Conservation (phyloP, 2,888 invertebrate genomes). For the Pyrochroa serraticornis region DNA sequence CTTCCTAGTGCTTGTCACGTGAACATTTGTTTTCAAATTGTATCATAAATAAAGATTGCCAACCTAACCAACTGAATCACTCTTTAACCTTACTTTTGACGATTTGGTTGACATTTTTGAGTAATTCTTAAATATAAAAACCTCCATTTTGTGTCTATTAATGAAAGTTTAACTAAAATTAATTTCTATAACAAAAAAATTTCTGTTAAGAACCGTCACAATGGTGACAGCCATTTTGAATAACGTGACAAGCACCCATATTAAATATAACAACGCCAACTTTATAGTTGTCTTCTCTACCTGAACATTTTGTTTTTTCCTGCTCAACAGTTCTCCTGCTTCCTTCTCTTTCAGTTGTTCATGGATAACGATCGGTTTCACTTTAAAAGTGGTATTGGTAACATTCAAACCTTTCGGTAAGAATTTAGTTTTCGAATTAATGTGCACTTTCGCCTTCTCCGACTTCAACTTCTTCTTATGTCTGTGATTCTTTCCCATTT, state of each 20-base stretch:
- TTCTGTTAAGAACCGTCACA: no score
- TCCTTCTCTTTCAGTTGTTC: conserved; percentile 71
- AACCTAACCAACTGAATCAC: not conserved
- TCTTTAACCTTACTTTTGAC: not conserved
- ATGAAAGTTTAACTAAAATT: no score
- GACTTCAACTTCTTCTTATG: conserved; percentile 78
- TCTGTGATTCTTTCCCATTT: conserved; percentile 64
- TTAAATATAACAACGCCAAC: not conserved
- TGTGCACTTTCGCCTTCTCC: conserved; percentile 88
- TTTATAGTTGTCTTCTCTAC: conserved; percentile 57
- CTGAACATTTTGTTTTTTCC: conserved; percentile 71
- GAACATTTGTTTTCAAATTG: no score
- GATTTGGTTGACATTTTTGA: conserved; percentile 11
- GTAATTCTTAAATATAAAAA: no score
- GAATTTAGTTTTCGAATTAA: conserved; percentile 74
- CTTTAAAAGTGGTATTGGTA: conserved; percentile 87
- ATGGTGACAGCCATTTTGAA: no score
- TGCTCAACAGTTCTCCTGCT: conserved; percentile 65
- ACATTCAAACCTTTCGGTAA: conserved; percentile 88
- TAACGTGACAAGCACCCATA: not conserved
- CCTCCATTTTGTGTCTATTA: no score
- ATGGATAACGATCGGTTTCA: conserved; percentile 82
- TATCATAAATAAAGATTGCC: not conserved
- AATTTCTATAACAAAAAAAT: no score
- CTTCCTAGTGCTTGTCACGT: no score